phyloP scores from a whole-genome alignment of 2,888 invertebrate genomes.

The Drosophila kambysellisi region DNA sequence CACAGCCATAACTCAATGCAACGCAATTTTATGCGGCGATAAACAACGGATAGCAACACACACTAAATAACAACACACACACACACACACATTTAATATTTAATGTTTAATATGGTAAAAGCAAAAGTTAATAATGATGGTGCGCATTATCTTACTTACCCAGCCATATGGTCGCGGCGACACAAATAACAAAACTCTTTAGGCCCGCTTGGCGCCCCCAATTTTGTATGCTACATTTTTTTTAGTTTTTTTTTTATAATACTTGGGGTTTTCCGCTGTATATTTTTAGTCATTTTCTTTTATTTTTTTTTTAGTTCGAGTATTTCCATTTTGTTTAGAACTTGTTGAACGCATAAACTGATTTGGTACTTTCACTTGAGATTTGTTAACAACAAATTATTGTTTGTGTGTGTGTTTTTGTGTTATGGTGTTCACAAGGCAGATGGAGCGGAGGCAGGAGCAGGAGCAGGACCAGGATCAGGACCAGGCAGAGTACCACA shows the following conservation, averaged over 20 bases:
- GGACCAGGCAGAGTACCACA: constrained; percentile 48
- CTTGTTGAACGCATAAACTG: constrained; percentile 7
- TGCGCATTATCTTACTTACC: constrained; percentile 70
- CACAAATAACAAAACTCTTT: constrained; percentile 15
- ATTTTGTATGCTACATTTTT: constrained; percentile 35
- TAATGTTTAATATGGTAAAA: constrained; percentile 74
- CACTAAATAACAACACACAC: constrained; percentile 14
- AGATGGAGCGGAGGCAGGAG: constrained; percentile 4
- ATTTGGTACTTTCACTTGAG: constrained; percentile 35
- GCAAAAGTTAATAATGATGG: constrained; percentile 71
- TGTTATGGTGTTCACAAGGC: constrained; percentile 7
- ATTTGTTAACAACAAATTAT: constrained; percentile 44
- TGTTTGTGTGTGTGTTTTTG: constrained; percentile 13
- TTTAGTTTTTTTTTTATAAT: constrained; percentile 8
- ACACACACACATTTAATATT: constrained; percentile 39
- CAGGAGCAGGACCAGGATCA: constrained; percentile 19
- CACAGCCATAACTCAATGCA: constrained; percentile 41
- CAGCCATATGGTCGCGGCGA: constrained; percentile 65
- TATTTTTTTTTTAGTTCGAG: background rate
- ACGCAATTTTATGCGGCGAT: constrained; percentile 37
- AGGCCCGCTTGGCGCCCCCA: constrained; percentile 34
- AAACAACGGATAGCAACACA: constrained; percentile 22
- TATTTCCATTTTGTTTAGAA: constrained; percentile 1
- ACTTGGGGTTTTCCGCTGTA: background rate
- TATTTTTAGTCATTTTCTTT: constrained; percentile 3